Base-by-base conservation (phyloP, 2,797 vertebrate genomes). In the Lagodon rhomboides region DNA sequence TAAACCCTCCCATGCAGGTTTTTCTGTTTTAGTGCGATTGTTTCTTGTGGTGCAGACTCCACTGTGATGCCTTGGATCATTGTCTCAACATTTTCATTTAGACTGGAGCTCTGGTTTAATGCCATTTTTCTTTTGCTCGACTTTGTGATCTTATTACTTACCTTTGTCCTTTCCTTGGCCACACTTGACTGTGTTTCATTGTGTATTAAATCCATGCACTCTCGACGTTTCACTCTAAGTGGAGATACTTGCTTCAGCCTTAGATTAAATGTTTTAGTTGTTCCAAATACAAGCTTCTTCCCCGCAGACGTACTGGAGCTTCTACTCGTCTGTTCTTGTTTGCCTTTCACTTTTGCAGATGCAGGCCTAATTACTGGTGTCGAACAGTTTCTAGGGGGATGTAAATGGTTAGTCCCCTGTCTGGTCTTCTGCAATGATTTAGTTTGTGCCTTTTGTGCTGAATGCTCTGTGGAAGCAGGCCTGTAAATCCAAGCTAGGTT, bases 261-360 rank as follows among this genome's bases (percentile, higher is more conserved):
- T 20, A 98, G 92, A 68, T 93, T 89, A 71, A 97, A 92, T 0
- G 97, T 96, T 69, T 96, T 96, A 23, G 97, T 98, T 65, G 97
- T 93, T 23, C 97, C 97, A 17, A 95, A 97, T 16, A 94, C 78
- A 7, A 97, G 82, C 70, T 91, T 97, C 62, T 91, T 95, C 68
- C 79, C 92, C 0, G 77, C 83, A 59, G 80, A 80, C 27, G 89
- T 93, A 17, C 73, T 65, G 41, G 75, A 68, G 18, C 46, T 80
- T 53, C 73, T 81, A 20, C 53, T 67, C 54, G 54, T 44, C n/a
- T 80, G 61, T 47, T 70, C 47, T 34, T 66, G 80, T 50, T 50
- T 80, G 73, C 73, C 63, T 79, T 72, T 85, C 27, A 5, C 67
- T 79, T 55, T 77, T 9, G 46, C 30, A 67, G 65, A 75, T 70